These are phyloP conservation scores for Siniperca chuatsi DNA, from an alignment of 2,113 vertebrate genomes.

Conservation along the genomic window DNA sequence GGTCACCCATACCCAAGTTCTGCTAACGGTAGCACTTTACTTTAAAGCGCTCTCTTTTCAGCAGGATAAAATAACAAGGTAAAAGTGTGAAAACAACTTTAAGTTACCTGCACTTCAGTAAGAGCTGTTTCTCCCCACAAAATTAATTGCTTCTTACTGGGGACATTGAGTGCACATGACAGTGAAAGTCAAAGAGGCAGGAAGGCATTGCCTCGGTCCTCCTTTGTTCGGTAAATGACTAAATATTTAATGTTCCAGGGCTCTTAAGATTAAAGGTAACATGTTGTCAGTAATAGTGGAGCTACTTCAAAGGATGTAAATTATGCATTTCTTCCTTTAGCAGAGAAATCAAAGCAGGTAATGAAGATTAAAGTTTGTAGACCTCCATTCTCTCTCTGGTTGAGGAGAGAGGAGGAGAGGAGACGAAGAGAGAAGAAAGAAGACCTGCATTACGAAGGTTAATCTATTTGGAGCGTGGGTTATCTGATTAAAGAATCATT, in stretches of 20 bases:
- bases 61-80: conserved; percentile 79
- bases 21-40: conserved; percentile 85
- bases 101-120: conserved; percentile 79
- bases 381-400: conserved; percentile 67
- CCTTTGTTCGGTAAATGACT: conserved; percentile 87
- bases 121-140: conserved; percentile 72
- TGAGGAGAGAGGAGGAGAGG: conserved; percentile 63
- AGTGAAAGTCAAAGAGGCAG: conserved; percentile 83
- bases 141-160: conserved; percentile 86
- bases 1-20: conserved; percentile 78
- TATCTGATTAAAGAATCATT: conserved; percentile 87
- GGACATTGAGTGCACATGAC: conserved; percentile 82
- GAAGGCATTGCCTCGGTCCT: conserved; percentile 80
- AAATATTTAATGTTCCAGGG: conserved; percentile 88
- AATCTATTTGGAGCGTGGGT: conserved; percentile 84
- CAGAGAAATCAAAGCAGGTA: conserved; percentile 87
- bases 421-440: conserved; percentile 67
- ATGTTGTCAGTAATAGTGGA: conserved; percentile 88
- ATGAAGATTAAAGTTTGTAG: conserved; percentile 88
- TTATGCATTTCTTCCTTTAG: conserved; percentile 89
- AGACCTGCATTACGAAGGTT: conserved; percentile 82
- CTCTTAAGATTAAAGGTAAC: conserved; percentile 89
- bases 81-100: conserved; percentile 82
- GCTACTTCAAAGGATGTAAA: conserved; percentile 88
- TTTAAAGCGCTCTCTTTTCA: conserved; percentile 81